Evolutionary conservation across 2,888 invertebrate genomes (phyloP).

Genomic region (Apodemia hepburni): DNA sequence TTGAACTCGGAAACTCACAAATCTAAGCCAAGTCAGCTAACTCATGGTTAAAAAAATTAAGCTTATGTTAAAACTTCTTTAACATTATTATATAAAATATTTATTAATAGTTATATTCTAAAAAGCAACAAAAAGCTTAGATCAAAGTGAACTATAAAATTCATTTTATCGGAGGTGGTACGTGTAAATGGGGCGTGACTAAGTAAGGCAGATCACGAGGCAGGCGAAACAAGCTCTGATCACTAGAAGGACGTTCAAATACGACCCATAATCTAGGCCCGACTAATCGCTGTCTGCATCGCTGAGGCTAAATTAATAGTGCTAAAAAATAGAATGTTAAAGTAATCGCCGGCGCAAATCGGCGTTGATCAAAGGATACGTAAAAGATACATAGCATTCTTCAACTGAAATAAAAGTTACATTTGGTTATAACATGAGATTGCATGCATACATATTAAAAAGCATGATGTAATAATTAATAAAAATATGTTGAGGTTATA

Average conservation of each 20-base stretch:
- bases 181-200: constrained; percentile 67
- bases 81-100: too few relatives aligned
- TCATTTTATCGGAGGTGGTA: constrained; percentile 24
- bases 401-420: background rate
- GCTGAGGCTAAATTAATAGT: constrained; percentile 22
- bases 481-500: background rate
- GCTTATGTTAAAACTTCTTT: too few relatives aligned
- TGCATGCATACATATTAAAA: background rate
- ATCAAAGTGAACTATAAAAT: constrained; percentile 23
- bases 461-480: background rate
- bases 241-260: constrained; percentile 32
- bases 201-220: constrained; percentile 58
- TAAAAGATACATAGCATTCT: constrained; percentile 11
- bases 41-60: too few relatives aligned
- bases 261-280: constrained; percentile 30
- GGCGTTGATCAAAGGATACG: constrained; percentile 7
- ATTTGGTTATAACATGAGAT: background rate
- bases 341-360: constrained; percentile 12
- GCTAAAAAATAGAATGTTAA: constrained; percentile 17
- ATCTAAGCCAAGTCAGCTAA: too few relatives aligned
- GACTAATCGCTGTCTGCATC: constrained; percentile 23
- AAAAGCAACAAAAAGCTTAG: constrained; percentile 28
- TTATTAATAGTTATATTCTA: constrained; percentile 35
- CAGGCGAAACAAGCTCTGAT: constrained; percentile 32
- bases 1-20: too few relatives aligned